Conservation (phyloP, 2,113 vertebrate genomes). For the Nymphicus hollandicus region DNA sequence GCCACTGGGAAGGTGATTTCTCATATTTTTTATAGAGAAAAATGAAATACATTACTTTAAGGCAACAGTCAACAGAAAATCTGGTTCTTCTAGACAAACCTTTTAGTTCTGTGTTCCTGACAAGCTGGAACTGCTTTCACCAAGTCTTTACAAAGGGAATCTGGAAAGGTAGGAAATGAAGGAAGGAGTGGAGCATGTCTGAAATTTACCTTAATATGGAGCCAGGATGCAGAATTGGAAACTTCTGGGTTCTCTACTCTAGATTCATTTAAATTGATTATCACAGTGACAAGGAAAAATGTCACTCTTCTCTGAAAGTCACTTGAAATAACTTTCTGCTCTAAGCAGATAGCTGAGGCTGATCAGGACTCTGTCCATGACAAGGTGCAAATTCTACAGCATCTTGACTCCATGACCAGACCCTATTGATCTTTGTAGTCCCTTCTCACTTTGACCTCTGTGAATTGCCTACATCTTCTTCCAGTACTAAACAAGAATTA, state of each 20-base stretch:
- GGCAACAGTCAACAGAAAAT: neutral
- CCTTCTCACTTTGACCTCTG: neutral
- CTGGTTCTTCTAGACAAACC: neutral
- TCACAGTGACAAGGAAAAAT: neutral
- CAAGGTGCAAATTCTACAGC: neutral
- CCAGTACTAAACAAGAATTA: neutral
- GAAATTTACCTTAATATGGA: neutral
- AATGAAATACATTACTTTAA: neutral
- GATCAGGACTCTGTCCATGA: neutral
- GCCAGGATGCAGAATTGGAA: neutral
- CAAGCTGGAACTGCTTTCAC: neutral
- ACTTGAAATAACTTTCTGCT: neutral
- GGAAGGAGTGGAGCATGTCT: neutral
- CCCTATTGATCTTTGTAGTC: accelerated
- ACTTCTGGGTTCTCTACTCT: neutral
- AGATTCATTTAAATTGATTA: neutral
- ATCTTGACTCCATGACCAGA: neutral
- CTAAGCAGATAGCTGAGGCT: neutral
- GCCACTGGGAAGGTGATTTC: neutral
- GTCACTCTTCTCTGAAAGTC: neutral
- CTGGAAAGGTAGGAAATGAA: neutral
- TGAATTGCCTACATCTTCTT: neutral
- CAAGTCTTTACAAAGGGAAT: neutral
- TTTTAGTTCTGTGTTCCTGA: neutral
- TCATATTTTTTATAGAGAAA: neutral